These are phyloP conservation scores for Acropora yongei DNA, from an alignment of 64 coral and sea anemone species.

Conservation along the genomic window DNA sequence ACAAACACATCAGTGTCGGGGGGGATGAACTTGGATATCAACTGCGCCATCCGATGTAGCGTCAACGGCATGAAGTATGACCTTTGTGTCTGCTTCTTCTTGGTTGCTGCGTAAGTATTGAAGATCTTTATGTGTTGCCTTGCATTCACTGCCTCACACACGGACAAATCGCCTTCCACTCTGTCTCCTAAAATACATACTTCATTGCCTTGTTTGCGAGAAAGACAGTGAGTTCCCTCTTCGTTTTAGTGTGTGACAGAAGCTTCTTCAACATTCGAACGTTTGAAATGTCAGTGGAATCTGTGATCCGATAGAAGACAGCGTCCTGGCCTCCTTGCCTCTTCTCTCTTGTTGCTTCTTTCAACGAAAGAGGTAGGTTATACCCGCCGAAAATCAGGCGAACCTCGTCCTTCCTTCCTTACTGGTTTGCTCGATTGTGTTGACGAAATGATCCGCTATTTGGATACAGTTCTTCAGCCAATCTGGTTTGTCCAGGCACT, in stretches of 20 bases:
- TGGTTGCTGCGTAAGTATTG: slow-evolving; percentile 16
- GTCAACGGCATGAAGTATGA: slow-evolving; percentile 37
- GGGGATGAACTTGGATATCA: slow-evolving; percentile 26
- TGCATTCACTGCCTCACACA: slow-evolving; percentile 3
- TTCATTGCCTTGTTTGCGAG: slow-evolving; percentile 15
- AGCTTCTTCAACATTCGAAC: slow-evolving; percentile 25
- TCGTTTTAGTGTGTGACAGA: slow-evolving; percentile 29
- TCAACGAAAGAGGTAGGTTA: not conserved
- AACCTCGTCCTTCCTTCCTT: not conserved
- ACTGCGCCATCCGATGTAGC: slow-evolving; percentile 28
- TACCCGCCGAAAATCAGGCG: slow-evolving; percentile 19
- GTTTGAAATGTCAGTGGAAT: slow-evolving; percentile 4
- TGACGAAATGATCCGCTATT: slow-evolving; percentile 40
- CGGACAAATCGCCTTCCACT: slow-evolving; percentile 24
- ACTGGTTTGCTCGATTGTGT: slow-evolving; percentile 23
- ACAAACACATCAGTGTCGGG: slow-evolving; percentile 46
- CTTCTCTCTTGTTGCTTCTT: not conserved
- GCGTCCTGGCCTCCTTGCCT: slow-evolving; percentile 24
- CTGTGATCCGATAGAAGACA: slow-evolving; percentile 38
- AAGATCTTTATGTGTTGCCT: slow-evolving; percentile 35
- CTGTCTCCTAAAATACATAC: not conserved
- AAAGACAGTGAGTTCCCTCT: slow-evolving; percentile 14
- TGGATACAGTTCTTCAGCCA: slow-evolving; percentile 16
- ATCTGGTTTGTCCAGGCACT: slow-evolving; percentile 28
- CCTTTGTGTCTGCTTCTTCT: slow-evolving; percentile 49